Conservation (phyloP, 2,113 vertebrate genomes). For the Deroptyus accipitrinus region DNA sequence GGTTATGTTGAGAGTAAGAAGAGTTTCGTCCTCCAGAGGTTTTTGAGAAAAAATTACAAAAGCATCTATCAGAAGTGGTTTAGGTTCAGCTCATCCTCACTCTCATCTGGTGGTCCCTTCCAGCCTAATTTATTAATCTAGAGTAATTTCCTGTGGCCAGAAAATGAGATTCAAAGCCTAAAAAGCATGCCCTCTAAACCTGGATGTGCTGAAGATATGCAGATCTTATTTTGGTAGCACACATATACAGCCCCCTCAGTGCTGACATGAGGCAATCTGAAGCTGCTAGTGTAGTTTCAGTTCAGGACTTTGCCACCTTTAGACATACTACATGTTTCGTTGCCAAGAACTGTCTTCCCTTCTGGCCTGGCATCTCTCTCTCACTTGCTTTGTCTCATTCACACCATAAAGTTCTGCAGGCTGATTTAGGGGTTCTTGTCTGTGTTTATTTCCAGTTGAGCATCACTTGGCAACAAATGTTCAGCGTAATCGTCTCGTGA, state of each 20-base stretch:
- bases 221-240: not conserved
- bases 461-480: constrained; percentile 96
- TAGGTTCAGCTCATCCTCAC: not conserved
- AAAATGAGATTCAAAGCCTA: not conserved
- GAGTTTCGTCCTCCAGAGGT: not conserved
- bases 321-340: not conserved
- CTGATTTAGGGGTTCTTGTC: not conserved
- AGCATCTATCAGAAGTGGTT: not conserved
- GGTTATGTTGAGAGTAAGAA: not conserved
- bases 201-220: not conserved
- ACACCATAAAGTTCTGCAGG: not conserved
- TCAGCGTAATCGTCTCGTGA: constrained; percentile 91
- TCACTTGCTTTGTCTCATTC: not conserved
- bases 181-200: not conserved
- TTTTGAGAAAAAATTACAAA: not conserved
- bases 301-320: constrained; percentile 34
- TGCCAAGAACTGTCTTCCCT: not conserved
- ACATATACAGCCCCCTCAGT: not conserved
- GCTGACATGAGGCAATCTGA: not conserved
- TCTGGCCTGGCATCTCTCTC: constrained; percentile 13
- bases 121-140: not conserved
- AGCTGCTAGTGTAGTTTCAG: not conserved
- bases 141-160: not conserved
- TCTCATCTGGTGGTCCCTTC: not conserved
- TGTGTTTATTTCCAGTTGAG: constrained; percentile 81